phyloP scores from a whole-genome alignment of 2,113 vertebrate species.

The Setophaga kirtlandii region DNA sequence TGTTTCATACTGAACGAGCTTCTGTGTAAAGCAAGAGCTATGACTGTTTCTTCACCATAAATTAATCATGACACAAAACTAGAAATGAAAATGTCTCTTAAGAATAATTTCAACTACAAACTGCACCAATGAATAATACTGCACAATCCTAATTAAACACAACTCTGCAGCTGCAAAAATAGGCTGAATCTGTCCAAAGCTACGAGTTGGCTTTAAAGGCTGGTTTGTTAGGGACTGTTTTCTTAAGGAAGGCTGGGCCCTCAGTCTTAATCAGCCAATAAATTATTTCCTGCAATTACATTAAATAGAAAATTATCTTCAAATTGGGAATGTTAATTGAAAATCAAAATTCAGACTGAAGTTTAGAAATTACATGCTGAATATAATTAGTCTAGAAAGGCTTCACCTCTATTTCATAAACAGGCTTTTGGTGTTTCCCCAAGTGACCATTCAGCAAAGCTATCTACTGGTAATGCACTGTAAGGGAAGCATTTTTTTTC shows the following conservation, averaged over 20 bases:
- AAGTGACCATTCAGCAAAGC: slow-evolving; percentile 76
- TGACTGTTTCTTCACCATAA: slow-evolving; percentile 72
- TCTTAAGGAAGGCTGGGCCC: slow-evolving; percentile 84
- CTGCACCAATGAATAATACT: slow-evolving; percentile 81
- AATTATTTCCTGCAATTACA: slow-evolving; percentile 97
- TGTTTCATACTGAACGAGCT: slow-evolving; percentile 54
- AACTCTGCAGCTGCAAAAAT: slow-evolving; percentile 91
- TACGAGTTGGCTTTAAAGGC: slow-evolving; percentile 74
- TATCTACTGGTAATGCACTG: slow-evolving; percentile 72
- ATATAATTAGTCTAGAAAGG: slow-evolving; percentile 79
- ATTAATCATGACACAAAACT: slow-evolving; percentile 79
- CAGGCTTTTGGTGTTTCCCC: slow-evolving; percentile 76
- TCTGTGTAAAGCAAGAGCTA: slow-evolving; percentile 66
- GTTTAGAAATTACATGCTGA: slow-evolving; percentile 84
- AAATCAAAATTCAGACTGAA: slow-evolving; percentile 93
- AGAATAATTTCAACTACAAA: slow-evolving; percentile 79
- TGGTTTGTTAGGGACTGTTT: slow-evolving; percentile 80
- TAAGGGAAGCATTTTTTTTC: slow-evolving; percentile 48
- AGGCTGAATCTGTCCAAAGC: slow-evolving; percentile 82
- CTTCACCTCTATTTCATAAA: slow-evolving; percentile 81
- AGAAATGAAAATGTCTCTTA: slow-evolving; percentile 78
- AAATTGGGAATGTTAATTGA: slow-evolving; percentile 93
- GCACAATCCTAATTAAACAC: slow-evolving; percentile 82
- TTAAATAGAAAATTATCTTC: slow-evolving; percentile 90
- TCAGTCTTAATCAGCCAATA: slow-evolving; percentile 94